These are phyloP conservation scores for Vireo altiloquus DNA, from an alignment of 2,113 vertebrate species.

Conservation along the genomic window DNA sequence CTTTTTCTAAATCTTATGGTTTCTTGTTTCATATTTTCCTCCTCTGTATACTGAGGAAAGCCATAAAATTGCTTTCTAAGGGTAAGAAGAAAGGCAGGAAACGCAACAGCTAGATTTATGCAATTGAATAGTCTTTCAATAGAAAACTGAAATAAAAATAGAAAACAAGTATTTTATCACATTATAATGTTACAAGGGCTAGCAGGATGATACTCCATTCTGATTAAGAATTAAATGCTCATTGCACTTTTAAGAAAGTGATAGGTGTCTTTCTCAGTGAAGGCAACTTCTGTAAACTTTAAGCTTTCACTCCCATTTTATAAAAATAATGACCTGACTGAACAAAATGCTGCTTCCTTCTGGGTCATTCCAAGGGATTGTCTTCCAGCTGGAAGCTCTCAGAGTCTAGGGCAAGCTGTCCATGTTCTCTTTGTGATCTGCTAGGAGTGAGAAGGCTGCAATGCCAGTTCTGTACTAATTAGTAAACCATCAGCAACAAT, in stretches of 20 bases:
- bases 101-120: not conserved
- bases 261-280: not conserved
- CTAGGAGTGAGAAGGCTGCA: not conserved
- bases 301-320: not conserved
- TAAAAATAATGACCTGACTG: not conserved
- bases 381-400: not conserved
- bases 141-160: too few species aligned
- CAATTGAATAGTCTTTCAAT: not conserved
- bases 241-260: not conserved
- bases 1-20: not conserved
- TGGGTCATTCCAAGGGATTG: not conserved
- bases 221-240: not conserved
- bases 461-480: not conserved
- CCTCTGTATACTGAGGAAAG: not conserved
- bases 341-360: not conserved
- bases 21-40: not conserved
- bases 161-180: not conserved
- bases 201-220: not conserved
- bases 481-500: not conserved
- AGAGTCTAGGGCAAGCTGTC: not conserved
- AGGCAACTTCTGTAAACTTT: not conserved
- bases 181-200: not conserved
- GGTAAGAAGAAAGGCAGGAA: not conserved
- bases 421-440: not conserved
- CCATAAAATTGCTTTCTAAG: not conserved